phyloP scores from a whole-genome alignment of 2,888 invertebrate species.

The Cordilura impudica region DNA sequence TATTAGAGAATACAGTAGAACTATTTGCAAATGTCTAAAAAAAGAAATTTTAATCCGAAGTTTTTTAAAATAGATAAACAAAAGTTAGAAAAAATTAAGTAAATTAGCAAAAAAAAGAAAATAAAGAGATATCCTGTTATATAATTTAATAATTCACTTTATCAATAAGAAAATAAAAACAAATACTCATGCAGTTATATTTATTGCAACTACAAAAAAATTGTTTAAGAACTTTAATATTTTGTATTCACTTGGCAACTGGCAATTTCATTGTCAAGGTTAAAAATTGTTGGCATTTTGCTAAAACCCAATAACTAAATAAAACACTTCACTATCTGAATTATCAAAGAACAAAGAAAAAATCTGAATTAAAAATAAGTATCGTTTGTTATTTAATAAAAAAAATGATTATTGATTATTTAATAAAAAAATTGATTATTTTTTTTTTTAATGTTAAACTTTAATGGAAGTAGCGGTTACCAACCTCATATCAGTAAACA shows the following conservation, averaged over 20 bases:
- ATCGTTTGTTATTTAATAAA: background rate
- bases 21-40: no score
- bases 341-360: background rate
- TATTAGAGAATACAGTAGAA: no score
- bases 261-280: background rate
- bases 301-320: background rate
- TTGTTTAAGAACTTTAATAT: no score
- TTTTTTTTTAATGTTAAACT: conserved; percentile 14
- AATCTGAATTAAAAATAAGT: background rate
- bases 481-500: conserved; percentile 12
- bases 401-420: background rate
- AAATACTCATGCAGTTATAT: no score
- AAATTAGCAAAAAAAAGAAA: no score
- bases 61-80: no score
- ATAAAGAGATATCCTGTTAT: no score
- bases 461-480: background rate
- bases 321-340: background rate
- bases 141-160: no score
- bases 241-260: background rate
- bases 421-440: conserved; percentile 31
- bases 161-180: no score
- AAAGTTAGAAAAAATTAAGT: no score
- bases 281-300: background rate
- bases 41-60: no score
- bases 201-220: no score